These are phyloP conservation scores for Rhopalosiphum maidis DNA, from an alignment of 1,140 invertebrate species.

Conservation along the genomic window DNA sequence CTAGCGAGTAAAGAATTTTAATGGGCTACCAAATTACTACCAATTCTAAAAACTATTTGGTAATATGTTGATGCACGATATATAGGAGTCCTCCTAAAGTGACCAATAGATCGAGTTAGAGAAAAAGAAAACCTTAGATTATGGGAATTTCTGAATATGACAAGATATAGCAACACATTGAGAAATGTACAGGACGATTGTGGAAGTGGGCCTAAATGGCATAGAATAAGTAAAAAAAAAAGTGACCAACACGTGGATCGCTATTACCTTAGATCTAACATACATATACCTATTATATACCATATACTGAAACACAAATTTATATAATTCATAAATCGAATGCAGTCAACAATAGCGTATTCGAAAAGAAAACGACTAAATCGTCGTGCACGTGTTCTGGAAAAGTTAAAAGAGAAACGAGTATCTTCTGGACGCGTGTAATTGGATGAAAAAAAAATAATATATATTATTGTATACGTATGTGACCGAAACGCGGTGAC, in stretches of 20 bases:
- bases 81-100: not conserved
- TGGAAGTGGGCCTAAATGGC: too few species aligned
- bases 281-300: not conserved
- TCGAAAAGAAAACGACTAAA: slow-evolving; percentile 3
- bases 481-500: not conserved
- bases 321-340: not conserved
- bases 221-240: not conserved
- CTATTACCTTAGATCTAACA: not conserved
- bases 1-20: not conserved
- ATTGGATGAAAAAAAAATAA: not conserved
- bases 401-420: slow-evolving; percentile 1
- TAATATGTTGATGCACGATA: too few species aligned
- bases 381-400: not conserved
- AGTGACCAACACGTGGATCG: not conserved
- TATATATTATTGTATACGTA: not conserved
- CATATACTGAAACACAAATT: not conserved
- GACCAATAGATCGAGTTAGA: not conserved
- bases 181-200: too few species aligned
- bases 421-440: not conserved
- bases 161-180: too few species aligned
- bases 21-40: too few species aligned
- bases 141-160: too few species aligned
- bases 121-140: too few species aligned
- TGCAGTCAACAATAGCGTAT: not conserved
- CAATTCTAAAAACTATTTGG: too few species aligned